A percentile compares a stretch with the other conserved stretches of the same genome.
Evolutionary conservation across 2,113 vertebrate genomes (phyloP).

Genomic region (Amazona guildingii): DNA sequence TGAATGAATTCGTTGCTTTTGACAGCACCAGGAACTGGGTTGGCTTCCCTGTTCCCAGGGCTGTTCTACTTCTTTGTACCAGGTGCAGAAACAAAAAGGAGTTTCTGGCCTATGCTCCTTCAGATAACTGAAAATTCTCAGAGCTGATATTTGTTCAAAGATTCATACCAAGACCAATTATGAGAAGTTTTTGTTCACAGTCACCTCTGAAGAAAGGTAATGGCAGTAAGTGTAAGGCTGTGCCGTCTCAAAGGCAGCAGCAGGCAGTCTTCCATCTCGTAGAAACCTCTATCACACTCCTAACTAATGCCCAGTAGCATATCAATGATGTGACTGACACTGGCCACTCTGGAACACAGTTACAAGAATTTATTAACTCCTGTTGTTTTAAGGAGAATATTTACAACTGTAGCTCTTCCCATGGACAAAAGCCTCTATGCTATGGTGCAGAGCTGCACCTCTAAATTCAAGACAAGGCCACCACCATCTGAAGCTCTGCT

Average conservation of each 20-base stretch:
- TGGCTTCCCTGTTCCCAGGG: not conserved
- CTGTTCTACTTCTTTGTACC: not conserved
- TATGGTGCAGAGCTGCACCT: not conserved
- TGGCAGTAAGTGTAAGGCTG: not conserved
- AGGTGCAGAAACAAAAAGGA: not conserved
- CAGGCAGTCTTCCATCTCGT: accelerated
- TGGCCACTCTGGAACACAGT: not conserved
- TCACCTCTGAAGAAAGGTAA: not conserved
- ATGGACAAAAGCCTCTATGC: not conserved
- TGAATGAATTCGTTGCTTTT: not conserved
- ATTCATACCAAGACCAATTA: not conserved
- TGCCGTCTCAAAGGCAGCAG: not conserved
- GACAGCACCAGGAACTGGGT: not conserved
- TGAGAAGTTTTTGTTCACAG: not conserved
- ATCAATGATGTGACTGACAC: not conserved
- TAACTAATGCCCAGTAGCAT: not conserved
- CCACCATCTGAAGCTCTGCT: not conserved
- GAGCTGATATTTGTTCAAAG: not conserved
- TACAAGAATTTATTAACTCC: not conserved
- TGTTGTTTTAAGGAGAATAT: not conserved
- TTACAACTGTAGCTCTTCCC: not conserved
- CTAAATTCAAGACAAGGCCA: not conserved
- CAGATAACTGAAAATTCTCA: not conserved
- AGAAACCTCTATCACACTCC: not conserved
- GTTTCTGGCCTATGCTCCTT: not conserved